phyloP scores from a whole-genome alignment of 2,113 vertebrate genomes.

The Propithecus coquereli region DNA sequence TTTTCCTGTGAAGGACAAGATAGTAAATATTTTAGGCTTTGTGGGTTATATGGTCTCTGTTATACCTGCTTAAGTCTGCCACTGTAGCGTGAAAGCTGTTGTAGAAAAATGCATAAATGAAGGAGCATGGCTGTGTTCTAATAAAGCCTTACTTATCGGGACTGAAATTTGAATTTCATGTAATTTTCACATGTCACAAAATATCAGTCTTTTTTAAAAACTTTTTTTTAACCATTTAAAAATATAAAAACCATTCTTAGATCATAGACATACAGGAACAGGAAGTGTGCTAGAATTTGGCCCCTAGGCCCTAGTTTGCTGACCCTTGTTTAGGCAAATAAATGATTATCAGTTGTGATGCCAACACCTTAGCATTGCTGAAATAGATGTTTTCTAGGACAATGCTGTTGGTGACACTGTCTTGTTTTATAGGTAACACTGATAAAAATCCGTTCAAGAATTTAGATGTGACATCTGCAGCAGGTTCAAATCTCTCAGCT shows the following conservation, averaged over 20 bases:
- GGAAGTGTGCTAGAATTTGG: background rate
- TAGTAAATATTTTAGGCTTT: constrained; percentile 31
- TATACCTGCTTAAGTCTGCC: background rate
- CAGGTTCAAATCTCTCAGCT: constrained; percentile 72
- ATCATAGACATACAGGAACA: background rate
- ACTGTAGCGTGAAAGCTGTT: background rate
- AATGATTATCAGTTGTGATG: constrained; percentile 25
- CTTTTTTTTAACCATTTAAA: background rate
- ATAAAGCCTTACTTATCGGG: constrained; percentile 17
- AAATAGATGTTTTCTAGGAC: constrained; percentile 54
- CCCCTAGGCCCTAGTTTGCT: background rate
- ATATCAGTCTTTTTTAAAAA: background rate
- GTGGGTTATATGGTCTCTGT: background rate
- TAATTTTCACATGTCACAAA: constrained; percentile 38
- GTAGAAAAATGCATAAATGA: constrained; percentile 15
- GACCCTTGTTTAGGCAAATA: constrained; percentile 9
- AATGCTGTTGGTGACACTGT: constrained; percentile 67
- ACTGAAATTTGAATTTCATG: constrained; percentile 24
- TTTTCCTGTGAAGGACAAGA: background rate
- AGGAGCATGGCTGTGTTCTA: background rate
- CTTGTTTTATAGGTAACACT: constrained; percentile 73
- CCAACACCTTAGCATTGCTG: constrained; percentile 37
- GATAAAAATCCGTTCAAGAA: constrained; percentile 70
- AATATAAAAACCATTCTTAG: constrained; percentile 22
- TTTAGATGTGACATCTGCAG: constrained; percentile 73